Evolutionary conservation across 2,113 vertebrate genomes (phyloP).

Genomic region (Gymnarchus niloticus): DNA sequence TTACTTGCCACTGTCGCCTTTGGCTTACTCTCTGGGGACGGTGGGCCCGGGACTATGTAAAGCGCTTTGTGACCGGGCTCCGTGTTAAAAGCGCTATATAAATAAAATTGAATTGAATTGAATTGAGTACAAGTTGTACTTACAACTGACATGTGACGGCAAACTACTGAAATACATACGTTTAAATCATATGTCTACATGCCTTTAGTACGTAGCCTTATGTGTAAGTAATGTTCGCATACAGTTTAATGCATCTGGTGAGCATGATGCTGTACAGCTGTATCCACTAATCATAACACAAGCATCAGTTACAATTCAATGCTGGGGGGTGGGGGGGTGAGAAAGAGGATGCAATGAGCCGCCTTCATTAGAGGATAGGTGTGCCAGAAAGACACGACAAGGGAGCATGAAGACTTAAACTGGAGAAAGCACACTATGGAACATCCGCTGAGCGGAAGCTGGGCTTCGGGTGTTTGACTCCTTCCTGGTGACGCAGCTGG

Average conservation of each 20-base stretch:
- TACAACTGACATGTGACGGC: too few relatives aligned
- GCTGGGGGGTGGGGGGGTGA: neutral
- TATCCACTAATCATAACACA: neutral
- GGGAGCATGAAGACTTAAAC: slow-evolving; percentile 51
- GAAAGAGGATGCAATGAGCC: neutral
- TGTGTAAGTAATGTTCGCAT: neutral
- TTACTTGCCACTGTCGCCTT: too few relatives aligned
- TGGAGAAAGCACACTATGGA: slow-evolving; percentile 54
- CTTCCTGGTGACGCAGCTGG: slow-evolving; percentile 43
- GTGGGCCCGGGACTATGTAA: too few relatives aligned
- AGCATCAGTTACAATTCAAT: neutral
- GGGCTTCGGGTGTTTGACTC: slow-evolving; percentile 10
- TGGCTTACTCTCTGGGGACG: too few relatives aligned
- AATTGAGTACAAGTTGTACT: too few relatives aligned
- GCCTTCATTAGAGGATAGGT: neutral
- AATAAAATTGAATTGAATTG: too few relatives aligned
- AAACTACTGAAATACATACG: too few relatives aligned
- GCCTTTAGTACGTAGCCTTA: neutral
- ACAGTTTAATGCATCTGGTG: too few relatives aligned
- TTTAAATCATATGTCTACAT: neutral
- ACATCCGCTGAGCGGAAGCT: slow-evolving; percentile 44
- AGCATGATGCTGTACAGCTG: neutral
- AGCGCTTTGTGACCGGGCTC: too few relatives aligned
- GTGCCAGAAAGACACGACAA: neutral
- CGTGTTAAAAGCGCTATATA: too few relatives aligned